Percentiles rank a stretch among this genome's conserved stretches.
These are phyloP conservation scores for Doryteuthis pealeii DNA, from an alignment of 1,140 invertebrate genomes.

Conservation along the genomic window DNA sequence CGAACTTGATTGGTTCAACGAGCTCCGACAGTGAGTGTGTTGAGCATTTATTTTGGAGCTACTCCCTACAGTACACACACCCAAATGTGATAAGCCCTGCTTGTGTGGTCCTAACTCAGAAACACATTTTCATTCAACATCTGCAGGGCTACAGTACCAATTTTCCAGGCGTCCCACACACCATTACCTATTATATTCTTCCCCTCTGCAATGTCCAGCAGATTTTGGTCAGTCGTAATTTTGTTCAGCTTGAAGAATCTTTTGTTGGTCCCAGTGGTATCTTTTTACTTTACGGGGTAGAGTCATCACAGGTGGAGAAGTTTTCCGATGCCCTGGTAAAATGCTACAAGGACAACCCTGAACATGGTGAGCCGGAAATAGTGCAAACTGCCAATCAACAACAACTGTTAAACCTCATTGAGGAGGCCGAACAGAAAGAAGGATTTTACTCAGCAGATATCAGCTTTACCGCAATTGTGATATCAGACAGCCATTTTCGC, in stretches of 20 bases:
- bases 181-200: conserved; percentile 46
- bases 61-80: conserved; percentile 42
- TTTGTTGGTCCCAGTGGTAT: conserved; percentile 50
- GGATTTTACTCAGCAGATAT: conserved; percentile 42
- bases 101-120: conserved; percentile 51
- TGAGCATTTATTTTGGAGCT: conserved; percentile 51
- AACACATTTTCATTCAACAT: conserved; percentile 48
- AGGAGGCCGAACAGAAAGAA: conserved; percentile 34
- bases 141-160: conserved; percentile 34
- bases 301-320: conserved; percentile 35
- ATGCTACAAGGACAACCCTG: conserved; percentile 14
- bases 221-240: conserved; percentile 46
- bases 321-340: conserved; percentile 35
- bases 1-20: background rate
- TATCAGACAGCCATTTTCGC: conserved; percentile 16
- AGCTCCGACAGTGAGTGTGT: conserved; percentile 6
- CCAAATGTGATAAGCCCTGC: conserved; percentile 33
- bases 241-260: conserved; percentile 51
- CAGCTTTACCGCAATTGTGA: conserved; percentile 33
- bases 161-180: conserved; percentile 38
- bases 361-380: conserved; percentile 28
- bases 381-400: conserved; percentile 40
- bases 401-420: conserved; percentile 41
- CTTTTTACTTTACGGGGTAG: conserved; percentile 45
- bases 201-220: conserved; percentile 51